Evolutionary conservation across 2,113 vertebrate genomes (phyloP), one percentile per base, ranked within the genome.

Genomic region (Oncorhynchus keta): DNA sequence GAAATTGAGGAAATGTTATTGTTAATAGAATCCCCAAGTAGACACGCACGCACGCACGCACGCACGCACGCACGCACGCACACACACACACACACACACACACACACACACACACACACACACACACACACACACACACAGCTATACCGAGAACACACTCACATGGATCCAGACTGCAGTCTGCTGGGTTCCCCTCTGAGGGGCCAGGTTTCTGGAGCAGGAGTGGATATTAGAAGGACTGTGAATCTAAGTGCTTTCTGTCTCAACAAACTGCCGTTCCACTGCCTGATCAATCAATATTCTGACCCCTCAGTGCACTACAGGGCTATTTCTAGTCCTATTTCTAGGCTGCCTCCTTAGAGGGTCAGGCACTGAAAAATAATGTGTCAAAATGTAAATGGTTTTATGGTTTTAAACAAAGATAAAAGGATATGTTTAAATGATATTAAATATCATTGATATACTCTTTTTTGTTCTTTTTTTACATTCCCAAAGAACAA

Each of bases 231-330:
- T 68, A 69, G 24, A 67, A 49, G 18, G 51, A 76, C 30, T 68
- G 77, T 62, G 62, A 79, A 73, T 68, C 68, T 28, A 68, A 45
- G 71, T 28, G 11, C 39, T 14, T 48, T 28, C 28, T 18, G 30
- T 48, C 61, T 20, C 73, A 62, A 57, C 48, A 49, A 72, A 67
- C 59, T 67, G 59, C 12, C 12, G 8, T 59, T 57, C 30, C 61
- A 55, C 39, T 45, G n/a, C 24, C 57, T 45, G 35, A 48, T 70
- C 68, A 66, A 66, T 75, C 68, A 70, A 75, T 79, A 67, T 70
- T 45, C 39, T 45, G 48, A 59, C 9, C 73, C 22, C 8, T 69
- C 71, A 70, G 35, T 16, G 9, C 66, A 28, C 1, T 18, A 68
- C 18, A 22, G 30, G 35, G 14, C 3, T 32, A 9, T 76, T 59